phyloP scores from a whole-genome alignment of 2,888 invertebrate species.

The Ornithoptera priamus region DNA sequence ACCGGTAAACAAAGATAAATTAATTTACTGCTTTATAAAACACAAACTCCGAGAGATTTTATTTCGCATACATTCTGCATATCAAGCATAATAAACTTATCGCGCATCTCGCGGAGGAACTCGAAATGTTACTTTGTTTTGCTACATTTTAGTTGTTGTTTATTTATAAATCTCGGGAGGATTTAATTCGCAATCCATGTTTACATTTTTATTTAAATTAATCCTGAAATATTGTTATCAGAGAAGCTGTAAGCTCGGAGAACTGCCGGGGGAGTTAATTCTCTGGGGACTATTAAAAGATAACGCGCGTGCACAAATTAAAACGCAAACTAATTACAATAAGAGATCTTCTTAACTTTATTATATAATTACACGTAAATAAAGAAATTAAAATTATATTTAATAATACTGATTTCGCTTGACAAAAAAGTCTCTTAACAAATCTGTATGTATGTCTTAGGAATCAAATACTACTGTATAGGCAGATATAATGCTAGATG shows the following conservation, averaged over 20 bases:
- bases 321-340: not conserved
- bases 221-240: not conserved
- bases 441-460: no score
- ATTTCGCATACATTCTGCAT: constrained; percentile 16
- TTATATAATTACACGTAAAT: no score
- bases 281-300: not conserved
- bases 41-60: constrained; percentile 11
- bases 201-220: constrained; percentile 2
- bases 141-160: not conserved
- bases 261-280: not conserved
- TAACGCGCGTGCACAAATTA: not conserved
- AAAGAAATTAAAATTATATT: no score
- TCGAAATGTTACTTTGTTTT: constrained; percentile 2
- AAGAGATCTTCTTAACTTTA: not conserved
- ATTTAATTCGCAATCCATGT: not conserved
- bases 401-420: no score
- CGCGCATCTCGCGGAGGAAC: not conserved
- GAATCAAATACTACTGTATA: no score
- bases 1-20: constrained; percentile 10
- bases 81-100: constrained; percentile 17
- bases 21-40: constrained; percentile 10
- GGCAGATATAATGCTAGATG: no score
- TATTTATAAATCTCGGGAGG: constrained; percentile 5
- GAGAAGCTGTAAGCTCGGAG: not conserved
- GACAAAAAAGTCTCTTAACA: no score